Evolutionary conservation across 1,140 invertebrate species (phyloP).

Genomic region (Rhopalosiphum padi): DNA sequence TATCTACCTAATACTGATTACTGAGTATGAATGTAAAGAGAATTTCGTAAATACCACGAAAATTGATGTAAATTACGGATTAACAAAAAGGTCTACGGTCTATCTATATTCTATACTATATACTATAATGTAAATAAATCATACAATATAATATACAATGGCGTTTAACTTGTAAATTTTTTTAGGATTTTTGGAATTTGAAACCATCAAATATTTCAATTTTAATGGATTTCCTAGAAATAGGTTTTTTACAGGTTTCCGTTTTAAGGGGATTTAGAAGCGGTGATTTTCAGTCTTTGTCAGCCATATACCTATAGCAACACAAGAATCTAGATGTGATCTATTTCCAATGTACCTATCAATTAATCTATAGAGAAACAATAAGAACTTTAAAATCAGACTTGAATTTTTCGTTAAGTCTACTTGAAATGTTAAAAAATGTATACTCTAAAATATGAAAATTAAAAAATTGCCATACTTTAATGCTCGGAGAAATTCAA

Average conservation of each 20-base stretch:
- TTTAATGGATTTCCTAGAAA: background rate
- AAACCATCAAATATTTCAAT: background rate
- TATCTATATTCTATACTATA: background rate
- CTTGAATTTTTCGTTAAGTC: background rate
- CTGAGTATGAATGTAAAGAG: background rate
- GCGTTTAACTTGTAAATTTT: background rate
- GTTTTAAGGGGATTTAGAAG: background rate
- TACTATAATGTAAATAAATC: background rate
- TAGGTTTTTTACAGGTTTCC: background rate
- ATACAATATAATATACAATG: background rate
- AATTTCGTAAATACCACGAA: background rate
- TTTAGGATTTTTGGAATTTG: too few species aligned
- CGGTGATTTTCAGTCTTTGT: background rate
- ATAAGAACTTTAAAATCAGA: background rate
- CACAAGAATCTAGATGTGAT: background rate
- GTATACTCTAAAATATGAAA: too few species aligned
- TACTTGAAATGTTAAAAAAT: background rate
- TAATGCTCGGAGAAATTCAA: too few species aligned
- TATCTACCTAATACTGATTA: background rate
- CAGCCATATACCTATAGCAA: background rate
- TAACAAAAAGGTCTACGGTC: background rate
- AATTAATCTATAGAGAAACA: background rate
- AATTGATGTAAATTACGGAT: background rate
- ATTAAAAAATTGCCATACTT: too few species aligned
- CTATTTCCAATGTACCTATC: background rate